Evolutionary conservation across 1,140 invertebrate genomes (phyloP).

Genomic region (Drosophila pectinifera): DNA sequence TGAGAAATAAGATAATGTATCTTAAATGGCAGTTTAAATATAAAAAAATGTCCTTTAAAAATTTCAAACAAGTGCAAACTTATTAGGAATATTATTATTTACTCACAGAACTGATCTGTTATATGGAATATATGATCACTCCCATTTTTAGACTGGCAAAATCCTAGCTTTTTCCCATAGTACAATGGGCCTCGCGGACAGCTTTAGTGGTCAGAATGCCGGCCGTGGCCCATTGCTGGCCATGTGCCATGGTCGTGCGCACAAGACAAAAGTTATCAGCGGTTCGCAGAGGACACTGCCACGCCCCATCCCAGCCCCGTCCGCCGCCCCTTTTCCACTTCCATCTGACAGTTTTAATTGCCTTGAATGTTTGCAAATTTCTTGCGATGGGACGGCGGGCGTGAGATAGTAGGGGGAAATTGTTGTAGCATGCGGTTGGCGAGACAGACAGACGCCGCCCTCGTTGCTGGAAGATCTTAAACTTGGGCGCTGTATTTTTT

Average conservation of each 20-base stretch:
- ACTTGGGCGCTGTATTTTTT: slow-evolving; percentile 61
- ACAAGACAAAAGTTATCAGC: slow-evolving; percentile 74
- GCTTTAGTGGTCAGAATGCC: slow-evolving; percentile 72
- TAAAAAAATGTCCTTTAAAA: no score
- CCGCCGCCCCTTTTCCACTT: slow-evolving; percentile 33
- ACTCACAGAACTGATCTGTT: no score
- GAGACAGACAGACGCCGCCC: slow-evolving; percentile 66
- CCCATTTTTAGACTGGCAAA: neutral
- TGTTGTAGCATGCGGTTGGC: slow-evolving; percentile 77
- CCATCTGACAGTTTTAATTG: slow-evolving; percentile 80
- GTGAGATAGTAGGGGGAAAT: slow-evolving; percentile 41
- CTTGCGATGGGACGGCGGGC: slow-evolving; percentile 48
- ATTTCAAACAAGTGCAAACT: no score
- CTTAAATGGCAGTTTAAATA: no score
- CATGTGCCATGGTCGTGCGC: slow-evolving; percentile 55
- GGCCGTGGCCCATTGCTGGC: slow-evolving; percentile 68
- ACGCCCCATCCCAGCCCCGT: slow-evolving; percentile 7
- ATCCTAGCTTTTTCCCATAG: neutral
- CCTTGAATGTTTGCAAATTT: slow-evolving; percentile 82
- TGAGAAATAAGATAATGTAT: no score
- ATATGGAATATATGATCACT: no score
- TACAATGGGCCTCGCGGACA: slow-evolving; percentile 29
- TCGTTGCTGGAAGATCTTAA: slow-evolving; percentile 55
- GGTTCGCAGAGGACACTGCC: slow-evolving; percentile 35
- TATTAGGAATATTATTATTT: no score